Conservation (phyloP, 2,113 vertebrate species). For the Lamprologus tigripictilis region DNA sequence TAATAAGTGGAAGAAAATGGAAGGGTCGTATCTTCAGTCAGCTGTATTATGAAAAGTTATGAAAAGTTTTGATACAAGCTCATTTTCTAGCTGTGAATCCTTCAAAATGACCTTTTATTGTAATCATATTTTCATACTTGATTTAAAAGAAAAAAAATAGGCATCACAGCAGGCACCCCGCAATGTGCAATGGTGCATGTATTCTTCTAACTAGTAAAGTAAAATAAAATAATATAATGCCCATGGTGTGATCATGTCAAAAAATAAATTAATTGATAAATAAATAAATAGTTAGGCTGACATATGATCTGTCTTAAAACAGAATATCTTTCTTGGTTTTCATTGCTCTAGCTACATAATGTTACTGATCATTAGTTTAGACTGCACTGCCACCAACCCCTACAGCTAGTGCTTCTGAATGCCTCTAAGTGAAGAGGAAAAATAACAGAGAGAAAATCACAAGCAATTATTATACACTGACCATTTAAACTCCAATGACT, state of each 20-base stretch:
- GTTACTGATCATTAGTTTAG: background rate
- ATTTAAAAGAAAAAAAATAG: background rate
- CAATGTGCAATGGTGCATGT: background rate
- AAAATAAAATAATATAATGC: background rate
- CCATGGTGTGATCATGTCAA: background rate
- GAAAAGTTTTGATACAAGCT: background rate
- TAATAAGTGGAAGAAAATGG: background rate
- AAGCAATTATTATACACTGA: background rate
- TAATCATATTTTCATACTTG: background rate
- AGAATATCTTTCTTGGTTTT: background rate
- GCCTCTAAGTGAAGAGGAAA: background rate
- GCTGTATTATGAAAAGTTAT: background rate
- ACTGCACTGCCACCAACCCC: background rate
- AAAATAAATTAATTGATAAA: background rate
- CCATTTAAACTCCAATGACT: constrained; percentile 20
- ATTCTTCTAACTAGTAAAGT: background rate
- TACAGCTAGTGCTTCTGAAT: background rate
- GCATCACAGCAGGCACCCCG: background rate
- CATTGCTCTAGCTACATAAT: background rate
- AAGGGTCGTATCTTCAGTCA: background rate
- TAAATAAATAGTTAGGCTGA: background rate
- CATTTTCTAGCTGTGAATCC: background rate
- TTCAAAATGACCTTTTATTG: background rate
- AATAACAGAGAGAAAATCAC: background rate
- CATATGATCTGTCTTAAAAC: background rate